These are phyloP conservation scores for Phaonia tiefii DNA, from an alignment of 2,888 invertebrate species.

Conservation along the genomic window DNA sequence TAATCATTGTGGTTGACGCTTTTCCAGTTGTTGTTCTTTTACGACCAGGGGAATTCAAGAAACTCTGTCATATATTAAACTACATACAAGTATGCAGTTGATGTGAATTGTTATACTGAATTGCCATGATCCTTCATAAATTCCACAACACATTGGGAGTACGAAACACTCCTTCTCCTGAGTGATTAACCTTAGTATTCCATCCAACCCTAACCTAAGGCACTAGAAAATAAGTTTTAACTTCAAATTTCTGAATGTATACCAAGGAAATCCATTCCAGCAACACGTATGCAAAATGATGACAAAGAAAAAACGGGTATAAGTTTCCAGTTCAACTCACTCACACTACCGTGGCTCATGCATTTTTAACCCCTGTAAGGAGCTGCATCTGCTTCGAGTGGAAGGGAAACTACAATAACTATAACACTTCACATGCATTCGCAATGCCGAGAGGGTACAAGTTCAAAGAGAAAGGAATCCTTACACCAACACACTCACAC, in stretches of 20 bases:
- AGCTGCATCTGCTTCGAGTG: not conserved
- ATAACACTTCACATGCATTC: not conserved
- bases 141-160: too few species aligned
- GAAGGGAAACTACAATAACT: not conserved
- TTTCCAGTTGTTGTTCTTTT: too few species aligned
- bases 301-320: conserved; percentile 41
- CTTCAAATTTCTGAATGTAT: conserved; percentile 24
- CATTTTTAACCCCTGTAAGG: conserved; percentile 45
- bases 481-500: not conserved
- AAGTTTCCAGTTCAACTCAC: conserved; percentile 24
- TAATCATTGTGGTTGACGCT: too few species aligned
- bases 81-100: too few species aligned
- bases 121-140: too few species aligned
- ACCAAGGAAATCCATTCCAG: not conserved
- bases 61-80: too few species aligned
- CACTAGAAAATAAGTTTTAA: conserved; percentile 62
- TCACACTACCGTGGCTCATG: not conserved
- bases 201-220: conserved; percentile 65
- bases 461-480: not conserved
- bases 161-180: not conserved
- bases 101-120: too few species aligned
- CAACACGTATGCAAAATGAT: not conserved
- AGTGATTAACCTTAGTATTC: not conserved
- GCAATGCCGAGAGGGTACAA: not conserved
- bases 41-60: too few species aligned